Percentiles rank a stretch among this genome's conserved stretches.
Evolutionary conservation across 2,797 vertebrate genomes (phyloP).

Genomic region (Philypnodon macrostomus): DNA sequence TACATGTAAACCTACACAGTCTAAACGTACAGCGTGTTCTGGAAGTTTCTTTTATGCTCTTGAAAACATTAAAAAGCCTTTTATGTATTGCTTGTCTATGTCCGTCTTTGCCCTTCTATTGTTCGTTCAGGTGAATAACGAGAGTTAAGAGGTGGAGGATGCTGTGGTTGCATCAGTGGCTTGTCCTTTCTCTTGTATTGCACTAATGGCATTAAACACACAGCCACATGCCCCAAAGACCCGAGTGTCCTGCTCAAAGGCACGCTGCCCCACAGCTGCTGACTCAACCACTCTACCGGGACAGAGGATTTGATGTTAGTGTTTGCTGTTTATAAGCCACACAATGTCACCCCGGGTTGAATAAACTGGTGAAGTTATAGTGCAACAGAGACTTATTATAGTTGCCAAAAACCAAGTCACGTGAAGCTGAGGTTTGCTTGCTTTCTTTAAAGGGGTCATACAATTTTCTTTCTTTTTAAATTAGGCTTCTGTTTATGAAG

Average conservation of each 20-base stretch:
- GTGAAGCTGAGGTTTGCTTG: neutral
- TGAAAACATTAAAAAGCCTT: no score
- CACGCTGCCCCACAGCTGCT: conserved; percentile 55
- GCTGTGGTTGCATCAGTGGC: conserved; percentile 28
- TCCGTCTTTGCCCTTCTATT: conserved; percentile 19
- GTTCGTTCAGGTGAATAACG: conserved; percentile 15
- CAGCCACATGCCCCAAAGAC: conserved; percentile 24
- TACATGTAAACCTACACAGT: no score
- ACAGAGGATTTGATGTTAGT: conserved; percentile 60
- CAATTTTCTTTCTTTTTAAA: no score
- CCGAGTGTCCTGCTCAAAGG: conserved; percentile 47
- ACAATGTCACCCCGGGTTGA: conserved; percentile 39
- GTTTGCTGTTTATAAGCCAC: no score
- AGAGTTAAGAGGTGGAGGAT: conserved; percentile 8
- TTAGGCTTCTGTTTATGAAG: no score
- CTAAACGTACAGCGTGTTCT: no score
- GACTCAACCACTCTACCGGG: conserved; percentile 66
- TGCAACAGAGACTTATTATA: no score
- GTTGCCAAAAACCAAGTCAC: no score
- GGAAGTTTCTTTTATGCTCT: no score
- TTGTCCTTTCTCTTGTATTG: conserved; percentile 57
- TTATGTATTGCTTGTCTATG: conserved; percentile 13
- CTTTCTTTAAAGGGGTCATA: no score
- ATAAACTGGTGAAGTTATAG: conserved; percentile 24
- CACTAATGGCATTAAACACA: conserved; percentile 66